Conservation (phyloP, 2,888 invertebrate species). For the Drosophila anomalata region DNA sequence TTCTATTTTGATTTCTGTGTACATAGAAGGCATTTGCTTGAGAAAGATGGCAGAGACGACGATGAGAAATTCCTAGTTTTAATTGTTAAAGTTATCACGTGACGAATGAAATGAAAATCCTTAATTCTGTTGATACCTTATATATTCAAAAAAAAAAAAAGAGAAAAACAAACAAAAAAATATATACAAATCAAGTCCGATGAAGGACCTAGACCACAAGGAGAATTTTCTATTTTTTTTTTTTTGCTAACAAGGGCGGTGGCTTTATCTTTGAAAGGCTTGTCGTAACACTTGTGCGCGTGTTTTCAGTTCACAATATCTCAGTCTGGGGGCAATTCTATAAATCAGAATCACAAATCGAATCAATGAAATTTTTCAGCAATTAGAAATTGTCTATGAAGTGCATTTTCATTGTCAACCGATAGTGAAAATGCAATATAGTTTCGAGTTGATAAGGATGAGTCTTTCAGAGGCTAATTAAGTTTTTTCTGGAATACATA, state of each 20-base stretch:
- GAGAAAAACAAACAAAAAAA: no score
- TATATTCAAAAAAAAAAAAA: conserved; percentile 1
- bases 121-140: conserved; percentile 61
- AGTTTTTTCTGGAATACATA: background rate
- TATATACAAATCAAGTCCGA: conserved; percentile 26
- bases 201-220: conserved; percentile 32
- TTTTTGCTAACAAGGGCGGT: background rate
- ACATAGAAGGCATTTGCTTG: conserved; percentile 63
- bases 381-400: background rate
- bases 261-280: background rate
- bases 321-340: background rate
- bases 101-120: conserved; percentile 25
- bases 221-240: background rate
- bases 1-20: conserved; percentile 45
- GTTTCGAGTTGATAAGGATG: background rate
- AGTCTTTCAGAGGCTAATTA: no score
- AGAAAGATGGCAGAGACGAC: conserved; percentile 11
- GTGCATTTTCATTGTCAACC: conserved; percentile 2
- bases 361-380: background rate
- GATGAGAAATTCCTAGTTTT: conserved; percentile 58
- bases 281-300: background rate
- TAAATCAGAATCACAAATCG: background rate
- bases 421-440: background rate
- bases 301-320: background rate
- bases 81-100: conserved; percentile 69